Conservation (phyloP, 1,140 invertebrate genomes). For the Leptinotarsa lineolata region DNA sequence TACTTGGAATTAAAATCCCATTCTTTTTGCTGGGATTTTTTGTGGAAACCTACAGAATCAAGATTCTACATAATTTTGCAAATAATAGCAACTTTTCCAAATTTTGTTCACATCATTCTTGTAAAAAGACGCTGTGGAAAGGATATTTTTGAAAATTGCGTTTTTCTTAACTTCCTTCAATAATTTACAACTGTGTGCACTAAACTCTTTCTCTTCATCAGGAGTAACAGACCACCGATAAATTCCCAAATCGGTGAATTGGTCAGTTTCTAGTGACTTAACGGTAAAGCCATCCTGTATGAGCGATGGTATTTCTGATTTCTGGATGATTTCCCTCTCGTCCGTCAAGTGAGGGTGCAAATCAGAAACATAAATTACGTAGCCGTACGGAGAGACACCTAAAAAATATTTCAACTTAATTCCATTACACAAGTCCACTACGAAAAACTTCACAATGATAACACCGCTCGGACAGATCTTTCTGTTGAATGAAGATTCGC, state of each 20-base stretch:
- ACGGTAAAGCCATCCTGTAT: neutral
- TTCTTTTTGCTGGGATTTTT: too few relatives aligned
- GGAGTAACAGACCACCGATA: neutral
- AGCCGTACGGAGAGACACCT: neutral
- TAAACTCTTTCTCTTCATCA: neutral
- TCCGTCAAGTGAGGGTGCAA: neutral
- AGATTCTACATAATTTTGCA: conserved; percentile 2
- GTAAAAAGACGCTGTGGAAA: neutral
- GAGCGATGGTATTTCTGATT: neutral
- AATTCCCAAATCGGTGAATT: neutral
- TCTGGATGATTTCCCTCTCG: neutral
- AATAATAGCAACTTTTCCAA: neutral
- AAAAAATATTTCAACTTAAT: neutral
- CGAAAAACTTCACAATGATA: conserved; percentile 1
- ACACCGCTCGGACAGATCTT: neutral
- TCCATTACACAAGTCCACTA: neutral
- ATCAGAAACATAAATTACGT: conserved; percentile 4
- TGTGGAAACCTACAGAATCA: neutral
- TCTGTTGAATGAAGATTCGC: neutral
- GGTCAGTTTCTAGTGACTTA: neutral
- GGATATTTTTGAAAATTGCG: neutral
- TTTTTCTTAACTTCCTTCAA: neutral
- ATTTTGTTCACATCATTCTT: neutral
- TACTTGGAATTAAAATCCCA: too few relatives aligned
- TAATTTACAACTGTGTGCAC: neutral